phyloP scores from a whole-genome alignment of 2,797 vertebrate species.

The Platalea minor region DNA sequence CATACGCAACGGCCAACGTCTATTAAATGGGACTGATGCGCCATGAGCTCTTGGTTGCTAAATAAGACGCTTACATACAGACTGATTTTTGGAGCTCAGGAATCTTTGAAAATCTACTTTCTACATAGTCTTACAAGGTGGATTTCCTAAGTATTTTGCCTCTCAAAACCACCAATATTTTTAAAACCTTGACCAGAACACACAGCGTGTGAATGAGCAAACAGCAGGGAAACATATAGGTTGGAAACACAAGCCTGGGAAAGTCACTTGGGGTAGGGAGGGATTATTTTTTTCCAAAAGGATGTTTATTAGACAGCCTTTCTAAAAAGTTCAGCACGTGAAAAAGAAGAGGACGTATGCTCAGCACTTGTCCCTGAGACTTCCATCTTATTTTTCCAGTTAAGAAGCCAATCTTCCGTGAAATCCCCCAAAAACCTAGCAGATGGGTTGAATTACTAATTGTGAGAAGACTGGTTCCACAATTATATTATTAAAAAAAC shows the following conservation, averaged over 20 bases:
- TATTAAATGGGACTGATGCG: not conserved
- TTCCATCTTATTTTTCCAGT: not conserved
- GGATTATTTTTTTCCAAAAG: not conserved
- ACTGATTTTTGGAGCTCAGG: not conserved
- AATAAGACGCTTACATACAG: not conserved
- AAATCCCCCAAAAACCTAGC: not conserved
- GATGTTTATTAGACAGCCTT: not conserved
- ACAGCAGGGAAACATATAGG: not conserved
- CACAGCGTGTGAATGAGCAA: not conserved
- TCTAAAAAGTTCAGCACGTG: not conserved
- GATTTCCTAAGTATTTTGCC: not conserved
- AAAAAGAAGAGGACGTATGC: not conserved
- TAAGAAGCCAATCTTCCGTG: not conserved
- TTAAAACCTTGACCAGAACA: not conserved
- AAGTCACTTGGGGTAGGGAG: not conserved
- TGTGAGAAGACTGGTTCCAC: not conserved
- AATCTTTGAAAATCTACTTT: not conserved
- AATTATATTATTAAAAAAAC: not conserved
- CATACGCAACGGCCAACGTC: fast-evolving
- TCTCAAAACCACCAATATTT: not conserved
- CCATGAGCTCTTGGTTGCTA: not conserved
- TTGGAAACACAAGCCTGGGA: not conserved
- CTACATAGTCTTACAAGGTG: not conserved
- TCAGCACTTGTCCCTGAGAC: not conserved
- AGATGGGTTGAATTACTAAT: not conserved